Base-by-base conservation (phyloP, 2,888 invertebrate species). In the Synergus laeviventris region DNA sequence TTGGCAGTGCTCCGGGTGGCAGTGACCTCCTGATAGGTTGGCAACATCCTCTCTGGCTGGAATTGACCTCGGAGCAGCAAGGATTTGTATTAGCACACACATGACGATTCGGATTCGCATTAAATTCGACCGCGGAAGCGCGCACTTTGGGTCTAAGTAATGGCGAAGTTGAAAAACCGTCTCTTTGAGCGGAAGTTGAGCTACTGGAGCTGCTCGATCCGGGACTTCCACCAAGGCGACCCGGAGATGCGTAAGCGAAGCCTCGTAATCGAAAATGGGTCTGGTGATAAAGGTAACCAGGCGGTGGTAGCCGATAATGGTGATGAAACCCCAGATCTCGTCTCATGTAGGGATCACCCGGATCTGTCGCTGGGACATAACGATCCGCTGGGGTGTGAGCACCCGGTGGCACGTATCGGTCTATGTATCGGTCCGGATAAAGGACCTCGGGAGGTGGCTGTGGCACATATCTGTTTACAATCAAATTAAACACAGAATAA, bases 371-470 rank as follows among this genome's bases (percentile, higher is more conserved):
- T 76, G 95, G 94, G 83, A 95, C 94, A 89, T 95, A 95, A 84
- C 95, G 93, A 91, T 95, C 95, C 82, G 94, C 94, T 18, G 95
- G 94, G 86, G 94, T 94, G 90, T 95, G 95, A 18, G 94, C 94
- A 79, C 94, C 94, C 8, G 94, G 94, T 24, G 94, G 94, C 82
- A 94, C 93, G 85, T 94, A 94, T 84, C 94, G 92, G 76, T 92
- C 92, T 73, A 88, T 89, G 78, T 90, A 89, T 78, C 89, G 83
- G 12, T 91, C 91, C 3, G 91, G 89, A 60, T 90, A 91, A 12
- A 91, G 86, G 2, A 90, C 88, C 82, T 91, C 91, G 16, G 90
- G 88, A 1, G 91, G 89, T 36, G 91, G 91, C 75, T 91, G 91
- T 77, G 95, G 95, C 85, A 95, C 94, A 88, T 95, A 95, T 74